Percentiles rank a stretch among this genome's conserved stretches.
Evolutionary conservation across 2,113 vertebrate species (phyloP).

Genomic region (Aegotheles bennettii): DNA sequence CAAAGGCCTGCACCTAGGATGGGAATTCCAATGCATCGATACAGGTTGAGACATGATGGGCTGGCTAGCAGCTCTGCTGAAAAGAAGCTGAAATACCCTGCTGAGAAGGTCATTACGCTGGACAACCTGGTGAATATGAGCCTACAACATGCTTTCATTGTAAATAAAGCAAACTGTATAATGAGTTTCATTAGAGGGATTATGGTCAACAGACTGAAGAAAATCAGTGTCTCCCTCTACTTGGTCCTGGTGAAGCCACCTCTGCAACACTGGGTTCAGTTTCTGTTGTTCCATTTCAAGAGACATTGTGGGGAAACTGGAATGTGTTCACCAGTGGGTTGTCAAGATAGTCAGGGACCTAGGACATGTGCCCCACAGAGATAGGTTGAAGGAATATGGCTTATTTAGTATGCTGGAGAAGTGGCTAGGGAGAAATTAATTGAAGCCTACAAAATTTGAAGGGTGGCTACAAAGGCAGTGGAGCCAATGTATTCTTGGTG

Average conservation of each 20-base stretch:
- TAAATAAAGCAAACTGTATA: neutral
- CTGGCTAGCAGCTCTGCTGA: neutral
- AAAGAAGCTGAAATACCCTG: neutral
- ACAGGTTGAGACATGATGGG: neutral
- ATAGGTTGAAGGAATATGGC: neutral
- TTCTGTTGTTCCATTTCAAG: neutral
- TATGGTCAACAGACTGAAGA: neutral
- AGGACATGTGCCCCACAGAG: neutral
- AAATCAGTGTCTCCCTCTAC: neutral
- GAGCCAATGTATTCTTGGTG: neutral
- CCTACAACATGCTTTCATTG: rapidly evolving
- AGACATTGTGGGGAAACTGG: neutral
- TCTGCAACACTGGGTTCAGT: neutral
- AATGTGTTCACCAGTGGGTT: neutral
- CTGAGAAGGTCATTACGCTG: neutral
- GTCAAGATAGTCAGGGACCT: neutral
- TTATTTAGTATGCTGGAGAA: neutral
- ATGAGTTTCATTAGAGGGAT: neutral
- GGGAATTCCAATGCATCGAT: neutral
- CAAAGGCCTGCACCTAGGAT: neutral
- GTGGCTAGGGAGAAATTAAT: neutral
- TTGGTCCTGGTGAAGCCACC: neutral
- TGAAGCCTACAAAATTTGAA: neutral
- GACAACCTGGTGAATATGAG: neutral
- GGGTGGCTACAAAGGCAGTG: neutral